These are phyloP conservation scores for Nanger granti DNA, from an alignment of 2,113 vertebrate species.

Conservation along the genomic window DNA sequence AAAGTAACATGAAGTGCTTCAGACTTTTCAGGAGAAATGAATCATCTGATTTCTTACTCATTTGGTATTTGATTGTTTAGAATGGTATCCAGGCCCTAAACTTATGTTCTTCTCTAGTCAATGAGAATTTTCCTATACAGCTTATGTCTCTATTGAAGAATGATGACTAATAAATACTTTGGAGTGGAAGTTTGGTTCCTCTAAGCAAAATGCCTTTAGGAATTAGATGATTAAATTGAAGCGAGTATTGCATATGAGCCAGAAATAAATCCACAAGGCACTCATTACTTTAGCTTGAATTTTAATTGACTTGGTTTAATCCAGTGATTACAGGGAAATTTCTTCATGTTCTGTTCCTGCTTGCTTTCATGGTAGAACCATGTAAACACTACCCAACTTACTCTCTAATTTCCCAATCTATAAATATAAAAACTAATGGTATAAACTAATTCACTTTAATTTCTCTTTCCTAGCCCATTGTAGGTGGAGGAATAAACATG, in stretches of 20 bases:
- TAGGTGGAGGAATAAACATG: neutral
- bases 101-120: neutral
- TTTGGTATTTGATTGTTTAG: slow-evolving; percentile 3
- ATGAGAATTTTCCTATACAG: neutral
- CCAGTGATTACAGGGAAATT: neutral
- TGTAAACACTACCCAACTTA: neutral
- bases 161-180: slow-evolving; percentile 9
- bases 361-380: neutral
- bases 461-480: neutral
- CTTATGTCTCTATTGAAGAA: neutral
- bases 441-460: neutral
- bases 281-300: slow-evolving; percentile 26
- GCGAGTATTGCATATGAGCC: neutral
- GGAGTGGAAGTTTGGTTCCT: slow-evolving; percentile 5
- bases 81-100: neutral
- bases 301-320: slow-evolving; percentile 47
- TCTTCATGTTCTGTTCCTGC: neutral
- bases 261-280: slow-evolving; percentile 26
- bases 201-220: slow-evolving; percentile 34
- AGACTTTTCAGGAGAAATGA: neutral
- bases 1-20: neutral
- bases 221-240: slow-evolving; percentile 33
- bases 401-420: neutral
- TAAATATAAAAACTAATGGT: neutral
- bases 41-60: neutral